phyloP scores from a whole-genome alignment of 2,888 invertebrate genomes.

The Cremastinae sp. region DNA sequence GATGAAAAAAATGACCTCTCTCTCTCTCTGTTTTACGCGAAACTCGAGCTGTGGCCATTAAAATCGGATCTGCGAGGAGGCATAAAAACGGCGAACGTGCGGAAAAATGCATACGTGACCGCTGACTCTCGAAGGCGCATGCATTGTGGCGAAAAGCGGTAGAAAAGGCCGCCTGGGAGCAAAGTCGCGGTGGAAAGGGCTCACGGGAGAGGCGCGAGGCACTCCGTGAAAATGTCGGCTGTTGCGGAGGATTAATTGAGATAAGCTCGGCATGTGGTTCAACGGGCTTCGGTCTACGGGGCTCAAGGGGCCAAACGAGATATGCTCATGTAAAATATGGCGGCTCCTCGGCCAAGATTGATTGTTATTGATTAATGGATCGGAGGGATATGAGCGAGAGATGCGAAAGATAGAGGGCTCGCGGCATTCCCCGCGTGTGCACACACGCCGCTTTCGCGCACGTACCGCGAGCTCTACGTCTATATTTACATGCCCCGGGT shows the following conservation, averaged over 20 bases:
- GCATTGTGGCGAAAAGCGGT: too few relatives aligned
- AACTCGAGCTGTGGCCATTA: constrained; percentile 19
- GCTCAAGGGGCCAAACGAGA: constrained; percentile 42
- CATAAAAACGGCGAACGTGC: not conserved
- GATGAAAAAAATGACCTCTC: constrained; percentile 21
- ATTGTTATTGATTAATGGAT: constrained; percentile 67
- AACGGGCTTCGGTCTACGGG: constrained; percentile 33
- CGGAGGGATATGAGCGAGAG: constrained; percentile 48
- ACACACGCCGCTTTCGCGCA: constrained; percentile 42
- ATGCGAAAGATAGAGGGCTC: constrained; percentile 52
- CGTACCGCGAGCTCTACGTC: constrained; percentile 31
- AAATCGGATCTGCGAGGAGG: not conserved
- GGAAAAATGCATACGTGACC: constrained; percentile 14
- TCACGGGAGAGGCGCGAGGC: not conserved
- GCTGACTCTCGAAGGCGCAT: not conserved
- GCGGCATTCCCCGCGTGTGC: constrained; percentile 46
- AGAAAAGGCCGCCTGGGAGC: not conserved
- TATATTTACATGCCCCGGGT: constrained; percentile 38
- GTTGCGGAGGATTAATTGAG: constrained; percentile 62
- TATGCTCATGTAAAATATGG: not conserved
- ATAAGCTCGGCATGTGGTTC: constrained; percentile 64
- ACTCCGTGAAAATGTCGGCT: constrained; percentile 54
- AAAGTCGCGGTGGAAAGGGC: not conserved
- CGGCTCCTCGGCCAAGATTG: constrained; percentile 57
- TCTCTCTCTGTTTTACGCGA: constrained; percentile 49